Evolutionary conservation across 2,797 vertebrate genomes (phyloP).

Genomic region (Pogoniulus pusillus): DNA sequence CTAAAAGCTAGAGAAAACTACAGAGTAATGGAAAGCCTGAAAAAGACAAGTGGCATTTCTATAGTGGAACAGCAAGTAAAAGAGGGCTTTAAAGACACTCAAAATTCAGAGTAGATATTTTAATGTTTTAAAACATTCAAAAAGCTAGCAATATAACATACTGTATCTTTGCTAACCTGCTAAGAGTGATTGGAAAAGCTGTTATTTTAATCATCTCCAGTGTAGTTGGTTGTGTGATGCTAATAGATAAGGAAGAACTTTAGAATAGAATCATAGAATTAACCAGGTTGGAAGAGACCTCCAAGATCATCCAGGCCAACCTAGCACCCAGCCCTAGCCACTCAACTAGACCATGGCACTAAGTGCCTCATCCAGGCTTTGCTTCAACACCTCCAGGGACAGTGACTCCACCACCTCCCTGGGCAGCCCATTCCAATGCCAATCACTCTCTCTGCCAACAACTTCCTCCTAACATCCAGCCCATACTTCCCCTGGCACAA

Average conservation of each 20-base stretch:
- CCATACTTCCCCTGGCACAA: too few species aligned
- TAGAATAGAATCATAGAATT: too few species aligned
- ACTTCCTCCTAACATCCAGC: too few species aligned
- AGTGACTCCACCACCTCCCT: too few species aligned
- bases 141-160: constrained; percentile 17
- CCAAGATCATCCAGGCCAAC: too few species aligned
- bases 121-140: background rate
- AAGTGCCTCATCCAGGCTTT: too few species aligned
- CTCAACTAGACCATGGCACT: too few species aligned
- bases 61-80: background rate
- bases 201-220: constrained; percentile 39
- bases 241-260: background rate
- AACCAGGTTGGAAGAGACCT: too few species aligned
- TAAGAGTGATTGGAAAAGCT: constrained; percentile 3
- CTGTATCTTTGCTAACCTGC: background rate
- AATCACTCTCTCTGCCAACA: too few species aligned
- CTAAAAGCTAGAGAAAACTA: background rate
- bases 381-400: too few species aligned
- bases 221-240: background rate
- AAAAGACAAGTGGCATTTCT: background rate
- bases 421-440: too few species aligned
- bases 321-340: too few species aligned
- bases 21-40: background rate
- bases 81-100: background rate
- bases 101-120: background rate